Evolutionary conservation across 2,888 invertebrate species (phyloP), one percentile per base, ranked within the genome.

Genomic region (Amiota communis): DNA sequence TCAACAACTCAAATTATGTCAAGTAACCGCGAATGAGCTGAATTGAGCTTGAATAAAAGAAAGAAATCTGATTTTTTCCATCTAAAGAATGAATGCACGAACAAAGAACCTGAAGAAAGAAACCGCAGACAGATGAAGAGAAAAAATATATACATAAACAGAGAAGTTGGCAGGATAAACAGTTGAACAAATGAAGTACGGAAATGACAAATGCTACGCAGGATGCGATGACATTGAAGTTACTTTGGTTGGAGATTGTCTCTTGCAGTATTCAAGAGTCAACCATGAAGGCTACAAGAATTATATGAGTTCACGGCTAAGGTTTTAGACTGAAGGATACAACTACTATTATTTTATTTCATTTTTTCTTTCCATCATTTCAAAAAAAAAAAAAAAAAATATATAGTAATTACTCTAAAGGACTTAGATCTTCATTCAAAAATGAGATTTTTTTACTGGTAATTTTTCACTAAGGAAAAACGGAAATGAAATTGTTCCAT

Each of bases 401-500:
- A 53, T 15, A 53, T 53, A 15, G 53, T 53, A 53, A 53, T 53
- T 53, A 53, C 53, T 53, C 53, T 15, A 15, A 13, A 53, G 53
- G 13, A 53, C 13, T 36, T 36, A 36, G 36, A 36, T 36, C 8
- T 53, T 13, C 53, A 53, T 53, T 53, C 53, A 46, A 63, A 36
- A n/a, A 65, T 15, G 15, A 65, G 47, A 48, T 48, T 65, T 36
- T n/a, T 36, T 23, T 13, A 23, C 23, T 36, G 63, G 12, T 6
- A 6, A n/a, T 59, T 17, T 59, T 17, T 59, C 8, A 10, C 10
- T 17, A 17, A 59, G 23, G 17, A 13, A 53, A 17, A 68, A 51
- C 67, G 67, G 67, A 68, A 23, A 68, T 68, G 67, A 68, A 68
- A 68, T 68, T 53, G 67, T 68, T 68, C 9, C 67, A 53, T 53